Evolutionary conservation across 2,888 invertebrate genomes (phyloP), one percentile per base, ranked within the genome.

Genomic region (Leistus spinibarbis): DNA sequence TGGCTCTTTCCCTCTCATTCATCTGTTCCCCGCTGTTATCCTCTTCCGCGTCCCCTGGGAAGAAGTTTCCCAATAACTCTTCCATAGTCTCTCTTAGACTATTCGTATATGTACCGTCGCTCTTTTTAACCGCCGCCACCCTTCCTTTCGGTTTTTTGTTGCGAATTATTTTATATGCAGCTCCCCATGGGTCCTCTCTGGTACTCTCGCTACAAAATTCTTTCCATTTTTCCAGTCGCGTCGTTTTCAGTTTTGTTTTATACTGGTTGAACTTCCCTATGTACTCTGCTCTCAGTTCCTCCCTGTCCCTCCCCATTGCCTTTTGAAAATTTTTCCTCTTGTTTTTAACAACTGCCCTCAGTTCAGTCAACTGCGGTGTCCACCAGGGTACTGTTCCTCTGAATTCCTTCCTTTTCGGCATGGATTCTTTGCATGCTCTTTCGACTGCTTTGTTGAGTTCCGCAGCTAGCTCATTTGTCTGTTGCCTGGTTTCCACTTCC

Each of bases 301-400:
- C 40, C 16, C 65, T 69, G 16, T 17, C 60, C 9, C 16, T 23
- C 7, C 13, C 62, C 57, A 7, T 60, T 22, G 54, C n/a, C 23
- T 65, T 54, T 22, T 72, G 70, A 24, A 20, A 74, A 0, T 19
- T 16, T n/a, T 71, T 17, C 9, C 76, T 63, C 7, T 67, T 60
- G 7, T 56, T n/a, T 17, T 69, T 65, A 0, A 54, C 40, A 7
- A 71, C 64, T 10, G n/a, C 13, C 9, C 76, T 54, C 19, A 54
- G 2, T 0, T 3, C 20, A 5, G 76, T 76, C 1, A 78, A 24
- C 23, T 78, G 40, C 16, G 54, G 54, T n/a, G 78, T 76, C 75
- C 78, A 77, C 77, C 77, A 78, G 0, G 78, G 77, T 3, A 78
- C 77, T 20, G 54, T 72, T 0, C 70, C 69, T 2, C 40, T 57